A percentile compares a stretch with the other conserved stretches of the same genome.
phyloP scores from a whole-genome alignment of 2,797 vertebrate genomes.

The Macropus fuliginosus region DNA sequence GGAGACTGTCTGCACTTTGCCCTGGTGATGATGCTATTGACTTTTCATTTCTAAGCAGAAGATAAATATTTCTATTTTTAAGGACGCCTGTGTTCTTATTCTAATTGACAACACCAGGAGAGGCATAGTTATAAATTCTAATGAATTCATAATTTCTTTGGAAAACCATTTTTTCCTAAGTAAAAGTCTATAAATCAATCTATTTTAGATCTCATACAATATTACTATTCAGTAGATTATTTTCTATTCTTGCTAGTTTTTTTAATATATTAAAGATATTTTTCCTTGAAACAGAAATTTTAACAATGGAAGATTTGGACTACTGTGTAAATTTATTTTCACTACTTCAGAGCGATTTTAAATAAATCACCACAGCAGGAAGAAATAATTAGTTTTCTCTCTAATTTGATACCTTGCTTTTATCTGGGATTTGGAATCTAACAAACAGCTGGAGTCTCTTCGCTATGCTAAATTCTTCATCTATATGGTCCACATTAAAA shows the following conservation, averaged over 20 bases:
- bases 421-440: neutral
- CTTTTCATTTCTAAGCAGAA: constrained; percentile 47
- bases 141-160: constrained; percentile 14
- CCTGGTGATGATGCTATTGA: constrained; percentile 36
- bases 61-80: neutral
- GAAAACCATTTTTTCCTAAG: constrained; percentile 26
- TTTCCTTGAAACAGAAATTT: constrained; percentile 38
- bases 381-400: constrained; percentile 28
- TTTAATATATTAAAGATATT: neutral
- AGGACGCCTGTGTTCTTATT: neutral
- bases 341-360: constrained; percentile 26
- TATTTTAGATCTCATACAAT: neutral
- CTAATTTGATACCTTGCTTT: constrained; percentile 44
- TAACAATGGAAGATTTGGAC: constrained; percentile 41
- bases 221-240: neutral
- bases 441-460: neutral
- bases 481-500: neutral
- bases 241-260: neutral
- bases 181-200: constrained; percentile 21
- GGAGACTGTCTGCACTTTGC: neutral
- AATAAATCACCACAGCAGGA: constrained; percentile 8
- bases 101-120: constrained; percentile 5
- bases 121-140: constrained; percentile 2
- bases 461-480: neutral
- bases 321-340: constrained; percentile 31